Percentiles rank a stretch among this genome's conserved stretches.
Conservation (phyloP, 2,888 invertebrate species). For the Ornithoptera priamus region DNA sequence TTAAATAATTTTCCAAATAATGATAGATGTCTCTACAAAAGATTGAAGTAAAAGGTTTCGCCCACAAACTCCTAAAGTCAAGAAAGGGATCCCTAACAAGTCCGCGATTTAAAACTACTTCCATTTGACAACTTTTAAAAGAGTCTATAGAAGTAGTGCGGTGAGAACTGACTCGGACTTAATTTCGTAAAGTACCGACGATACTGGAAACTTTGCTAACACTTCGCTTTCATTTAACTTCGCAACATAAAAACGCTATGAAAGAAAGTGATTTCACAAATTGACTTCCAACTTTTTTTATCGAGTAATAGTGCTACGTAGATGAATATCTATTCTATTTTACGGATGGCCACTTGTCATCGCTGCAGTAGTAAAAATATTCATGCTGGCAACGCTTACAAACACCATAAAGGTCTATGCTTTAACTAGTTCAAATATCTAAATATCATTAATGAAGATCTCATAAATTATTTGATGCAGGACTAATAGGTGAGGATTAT, state of each 20-base stretch:
- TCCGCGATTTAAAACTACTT: conserved; percentile 19
- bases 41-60: not conserved
- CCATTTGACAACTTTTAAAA: conserved; percentile 25
- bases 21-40: not conserved
- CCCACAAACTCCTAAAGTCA: not conserved
- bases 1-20: not conserved
- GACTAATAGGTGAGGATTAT: too few species aligned
- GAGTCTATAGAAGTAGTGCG: conserved; percentile 22
- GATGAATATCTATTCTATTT: not conserved
- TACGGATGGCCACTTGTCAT: not conserved
- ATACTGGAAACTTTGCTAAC: conserved; percentile 26
- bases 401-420: not conserved
- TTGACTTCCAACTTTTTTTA: conserved; percentile 24
- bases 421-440: too few species aligned
- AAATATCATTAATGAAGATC: too few species aligned
- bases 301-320: conserved; percentile 1
- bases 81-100: conserved; percentile 15
- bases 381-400: not conserved
- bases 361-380: not conserved
- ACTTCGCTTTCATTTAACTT: conserved; percentile 29
- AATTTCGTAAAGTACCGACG: conserved; percentile 27
- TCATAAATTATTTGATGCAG: too few species aligned
- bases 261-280: conserved; percentile 29
- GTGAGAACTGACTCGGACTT: conserved; percentile 17
- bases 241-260: conserved; percentile 21